Evolutionary conservation across 64 coral and sea anemone species (phyloP), one percentile per base, ranked within the genome.

Genomic region (Astreopora myriophthalma): DNA sequence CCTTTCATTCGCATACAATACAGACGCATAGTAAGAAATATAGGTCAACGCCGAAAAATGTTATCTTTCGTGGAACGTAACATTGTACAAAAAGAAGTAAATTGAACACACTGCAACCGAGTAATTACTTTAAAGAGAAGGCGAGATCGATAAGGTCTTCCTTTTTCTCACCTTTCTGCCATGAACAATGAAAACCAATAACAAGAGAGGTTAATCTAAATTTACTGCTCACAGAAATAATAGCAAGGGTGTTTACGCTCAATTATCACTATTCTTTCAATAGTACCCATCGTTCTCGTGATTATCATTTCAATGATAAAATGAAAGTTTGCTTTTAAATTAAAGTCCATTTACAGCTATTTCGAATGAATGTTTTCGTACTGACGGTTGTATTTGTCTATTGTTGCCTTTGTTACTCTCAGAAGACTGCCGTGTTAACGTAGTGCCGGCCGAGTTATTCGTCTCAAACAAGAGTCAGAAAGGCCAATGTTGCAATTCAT

Each of bases 231-330:
- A 14, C 34, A 14, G 29, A 83, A 83, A 83, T 30, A 83, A 83
- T 83, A 55, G 52, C 52, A 26, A 64, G 79, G 79, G 79, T 83
- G 79, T 83, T 65, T 83, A 83, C 79, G 79, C 79, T 25, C 79
- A 83, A 83, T 83, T 83, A 83, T 83, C 79, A 64, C 57, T 64
- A 83, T 83, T 83, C 79, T 83, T 83, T 83, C 19, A 83, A 83
- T 64, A 83, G 79, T 83, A 83, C 34, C 65, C 79, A 65, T 83
- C 48, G 48, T 65, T 65, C 79, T 65, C 39, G 52, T 33, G 33
- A 83, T 83, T 83, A 83, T 83, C 79, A 64, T 83, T 63, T 65
- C 13, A 83, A 83, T 83, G 79, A 83, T 11, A 34, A 65, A 83
- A 83, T 60, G n/a, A 64, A 65, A 6, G 36, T 33, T 36, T 65